phyloP scores from a whole-genome alignment of 2,797 vertebrate species.

The Gymnothorax javanicus region DNA sequence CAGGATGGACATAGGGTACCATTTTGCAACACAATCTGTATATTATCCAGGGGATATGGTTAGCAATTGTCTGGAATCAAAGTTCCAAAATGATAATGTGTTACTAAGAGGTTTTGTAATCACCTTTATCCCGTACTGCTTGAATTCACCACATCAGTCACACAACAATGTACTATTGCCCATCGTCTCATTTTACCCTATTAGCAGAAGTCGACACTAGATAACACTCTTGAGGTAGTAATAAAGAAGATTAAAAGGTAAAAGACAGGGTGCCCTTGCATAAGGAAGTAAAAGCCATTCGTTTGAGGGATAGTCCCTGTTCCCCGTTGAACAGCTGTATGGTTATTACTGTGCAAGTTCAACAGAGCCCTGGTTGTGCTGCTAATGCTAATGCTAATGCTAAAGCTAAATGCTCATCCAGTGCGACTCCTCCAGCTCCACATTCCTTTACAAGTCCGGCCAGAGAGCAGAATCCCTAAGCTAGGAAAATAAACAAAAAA shows the following conservation, averaged over 20 bases:
- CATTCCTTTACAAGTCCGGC: slow-evolving; percentile 31
- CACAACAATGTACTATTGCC: neutral
- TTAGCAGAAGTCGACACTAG: slow-evolving; percentile 12
- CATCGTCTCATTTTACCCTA: neutral
- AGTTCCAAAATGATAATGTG: neutral
- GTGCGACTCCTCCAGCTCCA: neutral
- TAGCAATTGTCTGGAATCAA: neutral
- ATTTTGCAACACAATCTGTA: neutral
- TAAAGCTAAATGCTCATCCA: slow-evolving; percentile 18
- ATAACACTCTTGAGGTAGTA: neutral
- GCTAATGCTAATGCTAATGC: slow-evolving; percentile 23
- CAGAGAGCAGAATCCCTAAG: slow-evolving; percentile 28
- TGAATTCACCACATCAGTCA: neutral
- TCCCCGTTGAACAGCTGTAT: neutral
- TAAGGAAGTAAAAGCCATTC: neutral
- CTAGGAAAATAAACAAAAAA: slow-evolving; percentile 21
- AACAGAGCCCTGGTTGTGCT: neutral
- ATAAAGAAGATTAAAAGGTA: neutral
- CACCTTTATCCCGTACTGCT: neutral
- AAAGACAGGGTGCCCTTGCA: neutral
- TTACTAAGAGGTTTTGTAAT: neutral
- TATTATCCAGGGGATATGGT: neutral
- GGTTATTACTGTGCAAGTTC: neutral
- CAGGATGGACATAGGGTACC: neutral
- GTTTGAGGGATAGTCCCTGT: neutral